These are phyloP conservation scores for Ammodramus savannarum DNA, from an alignment of 2,113 vertebrate species.

Conservation along the genomic window DNA sequence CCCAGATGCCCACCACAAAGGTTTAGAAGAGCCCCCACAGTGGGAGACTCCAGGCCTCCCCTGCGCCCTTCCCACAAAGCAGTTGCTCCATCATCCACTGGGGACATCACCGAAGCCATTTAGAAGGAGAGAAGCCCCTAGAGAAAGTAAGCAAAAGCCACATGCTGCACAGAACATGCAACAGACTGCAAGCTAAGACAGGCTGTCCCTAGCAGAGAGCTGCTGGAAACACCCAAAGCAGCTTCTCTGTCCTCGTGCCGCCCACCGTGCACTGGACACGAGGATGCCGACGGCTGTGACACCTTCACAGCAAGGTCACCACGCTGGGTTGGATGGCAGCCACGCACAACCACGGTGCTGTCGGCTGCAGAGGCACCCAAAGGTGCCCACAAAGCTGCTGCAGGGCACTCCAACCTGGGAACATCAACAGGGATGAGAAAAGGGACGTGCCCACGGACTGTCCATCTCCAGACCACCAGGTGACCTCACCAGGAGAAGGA, in stretches of 20 bases:
- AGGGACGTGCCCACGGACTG: accelerated
- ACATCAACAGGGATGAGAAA: accelerated
- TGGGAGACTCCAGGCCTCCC: not conserved
- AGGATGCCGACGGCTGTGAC: accelerated
- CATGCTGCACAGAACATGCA: accelerated
- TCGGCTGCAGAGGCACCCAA: accelerated
- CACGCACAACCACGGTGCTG: accelerated
- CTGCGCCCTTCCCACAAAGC: not conserved
- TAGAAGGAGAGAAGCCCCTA: not conserved
- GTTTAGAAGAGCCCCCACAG: not conserved
- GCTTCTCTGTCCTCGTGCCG: not conserved
- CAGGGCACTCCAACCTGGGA: not conserved
- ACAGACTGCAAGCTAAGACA: accelerated
- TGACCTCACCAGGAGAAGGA: not conserved
- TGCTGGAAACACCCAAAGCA: not conserved
- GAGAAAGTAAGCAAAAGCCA: not conserved
- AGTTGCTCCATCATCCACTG: not conserved
- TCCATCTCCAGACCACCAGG: not conserved
- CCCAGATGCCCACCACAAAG: not conserved
- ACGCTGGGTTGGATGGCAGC: accelerated
- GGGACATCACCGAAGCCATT: not conserved
- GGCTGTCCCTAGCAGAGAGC: not conserved
- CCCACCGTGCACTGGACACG: accelerated
- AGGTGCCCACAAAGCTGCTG: not conserved
- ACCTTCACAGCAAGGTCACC: not conserved